phyloP scores from a whole-genome alignment of 1,140 invertebrate species.

The Drosophila athabasca region DNA sequence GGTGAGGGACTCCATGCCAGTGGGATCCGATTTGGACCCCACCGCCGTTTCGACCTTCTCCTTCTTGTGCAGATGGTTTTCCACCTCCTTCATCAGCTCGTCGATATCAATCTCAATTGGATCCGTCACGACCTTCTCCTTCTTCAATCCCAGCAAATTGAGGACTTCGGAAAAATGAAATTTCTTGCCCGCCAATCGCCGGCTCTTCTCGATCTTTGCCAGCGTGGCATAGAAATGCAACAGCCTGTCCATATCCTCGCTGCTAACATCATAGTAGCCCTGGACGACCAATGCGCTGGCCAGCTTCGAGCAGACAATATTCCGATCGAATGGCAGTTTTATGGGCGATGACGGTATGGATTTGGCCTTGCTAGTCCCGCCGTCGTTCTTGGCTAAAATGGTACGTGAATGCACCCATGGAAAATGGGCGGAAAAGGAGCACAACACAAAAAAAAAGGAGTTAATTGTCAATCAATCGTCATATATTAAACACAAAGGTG shows the following conservation, averaged over 20 bases:
- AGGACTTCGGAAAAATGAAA: constrained; percentile 41
- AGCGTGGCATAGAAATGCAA: constrained; percentile 90
- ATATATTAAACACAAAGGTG: too few relatives aligned
- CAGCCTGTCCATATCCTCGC: constrained; percentile 89
- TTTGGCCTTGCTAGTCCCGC: constrained; percentile 3
- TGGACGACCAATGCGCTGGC: constrained; percentile 89
- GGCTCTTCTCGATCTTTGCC: constrained; percentile 61
- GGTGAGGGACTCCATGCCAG: constrained; percentile 88
- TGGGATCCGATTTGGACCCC: constrained; percentile 14
- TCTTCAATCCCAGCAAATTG: constrained; percentile 26
- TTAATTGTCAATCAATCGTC: too few relatives aligned
- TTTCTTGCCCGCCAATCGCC: constrained; percentile 24
- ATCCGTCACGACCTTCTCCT: neutral
- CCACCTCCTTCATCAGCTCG: constrained; percentile 67
- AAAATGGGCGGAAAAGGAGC: too few relatives aligned
- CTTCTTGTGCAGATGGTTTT: constrained; percentile 50
- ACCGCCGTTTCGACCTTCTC: neutral
- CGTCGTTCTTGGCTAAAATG: too few relatives aligned
- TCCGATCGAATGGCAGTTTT: constrained; percentile 69
- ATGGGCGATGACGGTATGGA: neutral
- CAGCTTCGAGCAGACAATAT: constrained; percentile 89
- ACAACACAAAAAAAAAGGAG: too few relatives aligned
- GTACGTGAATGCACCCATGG: too few relatives aligned
- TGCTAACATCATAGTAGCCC: constrained; percentile 90
- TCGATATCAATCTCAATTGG: constrained; percentile 50